phyloP scores from a whole-genome alignment of 2,797 vertebrate species.

The Euthynnus affinis region DNA sequence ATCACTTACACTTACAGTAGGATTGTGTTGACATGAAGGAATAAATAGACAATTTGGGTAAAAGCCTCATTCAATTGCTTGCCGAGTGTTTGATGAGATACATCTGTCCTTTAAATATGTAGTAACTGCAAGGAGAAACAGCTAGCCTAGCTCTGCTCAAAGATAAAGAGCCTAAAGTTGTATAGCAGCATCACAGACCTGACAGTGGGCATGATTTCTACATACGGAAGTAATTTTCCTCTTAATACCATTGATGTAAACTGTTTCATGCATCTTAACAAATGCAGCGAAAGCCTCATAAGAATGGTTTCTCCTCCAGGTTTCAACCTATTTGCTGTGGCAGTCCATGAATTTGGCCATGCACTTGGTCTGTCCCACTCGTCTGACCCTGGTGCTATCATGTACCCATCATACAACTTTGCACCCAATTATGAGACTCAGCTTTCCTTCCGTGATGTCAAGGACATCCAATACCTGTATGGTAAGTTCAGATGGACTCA shows the following conservation, averaged over 20 bases:
- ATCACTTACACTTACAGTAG: neutral
- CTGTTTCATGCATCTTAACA: neutral
- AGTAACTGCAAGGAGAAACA: too few species aligned
- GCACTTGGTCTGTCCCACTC: constrained; percentile 91
- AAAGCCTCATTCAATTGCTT: too few species aligned
- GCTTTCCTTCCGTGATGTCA: constrained; percentile 89
- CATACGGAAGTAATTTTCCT: neutral
- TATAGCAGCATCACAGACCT: too few species aligned
- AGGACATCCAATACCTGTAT: constrained; percentile 90
- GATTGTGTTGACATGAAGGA: neutral
- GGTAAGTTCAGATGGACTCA: constrained; percentile 75
- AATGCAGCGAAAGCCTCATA: neutral
- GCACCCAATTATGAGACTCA: constrained; percentile 81
- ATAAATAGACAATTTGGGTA: neutral
- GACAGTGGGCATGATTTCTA: neutral
- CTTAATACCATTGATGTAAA: neutral
- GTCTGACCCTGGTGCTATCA: constrained; percentile 89
- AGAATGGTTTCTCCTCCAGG: constrained; percentile 74
- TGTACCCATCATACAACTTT: constrained; percentile 93
- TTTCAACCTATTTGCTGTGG: constrained; percentile 89
- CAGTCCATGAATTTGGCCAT: constrained; percentile 93
- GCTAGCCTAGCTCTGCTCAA: too few species aligned
- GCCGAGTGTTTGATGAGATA: too few species aligned
- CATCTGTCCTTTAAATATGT: too few species aligned
- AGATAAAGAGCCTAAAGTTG: too few species aligned